A percentile compares a stretch with the other conserved stretches of the same genome.
Conservation (phyloP, 2,888 invertebrate species). For the Drosophila acutilabella region DNA sequence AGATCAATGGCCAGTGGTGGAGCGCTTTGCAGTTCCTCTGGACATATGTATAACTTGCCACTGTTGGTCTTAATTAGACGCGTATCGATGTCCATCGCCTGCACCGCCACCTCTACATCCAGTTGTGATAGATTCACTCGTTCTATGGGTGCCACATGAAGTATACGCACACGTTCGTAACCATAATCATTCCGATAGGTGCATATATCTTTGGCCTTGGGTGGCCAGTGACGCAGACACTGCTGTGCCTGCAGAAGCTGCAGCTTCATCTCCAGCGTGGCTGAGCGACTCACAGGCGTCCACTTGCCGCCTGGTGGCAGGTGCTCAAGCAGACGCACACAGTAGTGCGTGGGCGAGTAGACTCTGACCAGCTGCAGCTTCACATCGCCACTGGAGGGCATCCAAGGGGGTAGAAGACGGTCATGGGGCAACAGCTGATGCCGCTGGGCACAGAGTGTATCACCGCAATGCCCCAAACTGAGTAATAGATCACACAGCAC, state of each 20-base stretch:
- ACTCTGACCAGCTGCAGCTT: conserved; percentile 47
- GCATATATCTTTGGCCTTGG: conserved; percentile 40
- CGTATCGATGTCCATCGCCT: conserved; percentile 62
- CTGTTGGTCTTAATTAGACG: conserved; percentile 42
- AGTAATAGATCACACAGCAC: conserved; percentile 48
- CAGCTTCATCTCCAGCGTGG: conserved; percentile 24
- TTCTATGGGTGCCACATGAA: conserved; percentile 46
- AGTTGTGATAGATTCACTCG: conserved; percentile 32
- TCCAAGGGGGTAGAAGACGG: not conserved
- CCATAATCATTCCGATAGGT: conserved; percentile 18
- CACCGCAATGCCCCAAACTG: conserved; percentile 43
- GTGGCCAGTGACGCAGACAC: conserved; percentile 58
- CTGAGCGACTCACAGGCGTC: not conserved
- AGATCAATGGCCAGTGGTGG: conserved; percentile 51
- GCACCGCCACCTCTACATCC: conserved; percentile 51
- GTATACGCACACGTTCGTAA: conserved; percentile 58
- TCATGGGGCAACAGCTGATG: conserved; percentile 46
- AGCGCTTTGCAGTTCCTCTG: conserved; percentile 22
- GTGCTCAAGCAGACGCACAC: conserved; percentile 62
- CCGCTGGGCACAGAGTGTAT: conserved; percentile 43
- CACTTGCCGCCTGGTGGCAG: conserved; percentile 33
- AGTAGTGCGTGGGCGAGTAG: conserved; percentile 57
- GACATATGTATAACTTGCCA: conserved; percentile 49
- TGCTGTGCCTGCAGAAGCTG: conserved; percentile 19
- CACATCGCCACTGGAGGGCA: conserved; percentile 48